These are phyloP conservation scores for Trilocha varians DNA, from an alignment of 2,888 invertebrate species.

Conservation along the genomic window DNA sequence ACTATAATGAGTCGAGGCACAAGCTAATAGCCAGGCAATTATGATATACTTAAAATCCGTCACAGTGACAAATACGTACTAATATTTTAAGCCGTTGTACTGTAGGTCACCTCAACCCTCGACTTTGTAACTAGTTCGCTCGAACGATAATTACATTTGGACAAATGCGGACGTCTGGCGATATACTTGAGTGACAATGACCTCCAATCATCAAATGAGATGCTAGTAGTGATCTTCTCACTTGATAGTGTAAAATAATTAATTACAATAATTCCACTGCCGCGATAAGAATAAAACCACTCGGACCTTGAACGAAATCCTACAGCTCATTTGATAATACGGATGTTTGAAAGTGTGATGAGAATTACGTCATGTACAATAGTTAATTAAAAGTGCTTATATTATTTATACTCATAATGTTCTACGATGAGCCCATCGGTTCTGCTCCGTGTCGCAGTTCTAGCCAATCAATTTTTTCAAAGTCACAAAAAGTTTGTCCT, in stretches of 20 bases:
- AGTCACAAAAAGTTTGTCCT: slow-evolving; percentile 40
- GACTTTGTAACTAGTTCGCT: slow-evolving; percentile 11
- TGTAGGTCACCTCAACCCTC: slow-evolving; percentile 33
- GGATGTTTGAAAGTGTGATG: too few species aligned
- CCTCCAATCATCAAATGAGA: too few species aligned
- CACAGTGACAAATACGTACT: not conserved
- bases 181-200: too few species aligned
- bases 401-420: slow-evolving; percentile 13
- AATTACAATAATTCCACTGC: too few species aligned
- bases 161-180: too few species aligned
- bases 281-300: too few species aligned
- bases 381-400: too few species aligned
- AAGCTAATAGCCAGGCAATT: slow-evolving; percentile 28
- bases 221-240: too few species aligned
- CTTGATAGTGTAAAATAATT: too few species aligned
- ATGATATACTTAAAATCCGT: slow-evolving; percentile 12
- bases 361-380: too few species aligned
- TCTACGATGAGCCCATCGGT: slow-evolving; percentile 41
- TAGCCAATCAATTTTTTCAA: slow-evolving; percentile 41
- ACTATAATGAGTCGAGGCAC: slow-evolving; percentile 24
- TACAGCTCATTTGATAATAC: too few species aligned
- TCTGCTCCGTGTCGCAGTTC: slow-evolving; percentile 30
- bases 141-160: not conserved
- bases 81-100: not conserved
- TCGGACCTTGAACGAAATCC: too few species aligned